Evolutionary conservation across 2,797 vertebrate genomes (phyloP).

Genomic region (Iguana delicatissima): DNA sequence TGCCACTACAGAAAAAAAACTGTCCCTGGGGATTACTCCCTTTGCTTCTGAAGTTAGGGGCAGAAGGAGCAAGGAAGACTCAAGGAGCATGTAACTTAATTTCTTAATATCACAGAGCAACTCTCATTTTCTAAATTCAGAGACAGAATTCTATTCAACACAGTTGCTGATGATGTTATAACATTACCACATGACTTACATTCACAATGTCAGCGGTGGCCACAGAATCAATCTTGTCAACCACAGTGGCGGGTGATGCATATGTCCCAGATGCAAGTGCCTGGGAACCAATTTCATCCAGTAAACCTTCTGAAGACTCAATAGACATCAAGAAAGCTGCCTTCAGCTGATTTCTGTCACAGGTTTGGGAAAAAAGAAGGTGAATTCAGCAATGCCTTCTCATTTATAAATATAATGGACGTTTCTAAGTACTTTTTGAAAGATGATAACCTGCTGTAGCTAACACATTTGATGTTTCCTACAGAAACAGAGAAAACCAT

Average conservation of each 20-base stretch:
- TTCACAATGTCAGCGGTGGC: slow-evolving; percentile 83
- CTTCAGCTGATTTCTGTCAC: slow-evolving; percentile 89
- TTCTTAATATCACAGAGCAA: neutral
- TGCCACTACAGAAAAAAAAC: neutral
- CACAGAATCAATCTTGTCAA: slow-evolving; percentile 86
- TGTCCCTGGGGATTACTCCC: neutral
- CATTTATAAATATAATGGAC: neutral
- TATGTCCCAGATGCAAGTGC: slow-evolving; percentile 82
- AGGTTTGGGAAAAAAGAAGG: slow-evolving; percentile 25
- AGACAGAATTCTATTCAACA: neutral
- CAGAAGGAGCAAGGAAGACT: neutral
- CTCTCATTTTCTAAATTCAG: neutral
- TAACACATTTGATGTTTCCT: neutral
- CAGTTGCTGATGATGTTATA: neutral
- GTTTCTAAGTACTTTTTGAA: neutral
- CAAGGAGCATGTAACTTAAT: neutral
- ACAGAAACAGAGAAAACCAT: neutral
- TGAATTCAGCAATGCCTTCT: neutral
- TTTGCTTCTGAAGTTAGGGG: neutral
- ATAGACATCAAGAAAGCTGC: slow-evolving; percentile 88
- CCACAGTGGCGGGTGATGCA: slow-evolving; percentile 77
- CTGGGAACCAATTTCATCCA: slow-evolving; percentile 91
- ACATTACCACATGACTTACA: slow-evolving; percentile 77
- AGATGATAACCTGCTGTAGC: neutral
- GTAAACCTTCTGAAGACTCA: slow-evolving; percentile 84